Percentiles rank a stretch among this genome's conserved stretches.
phyloP scores from a whole-genome alignment of 2,888 invertebrate species.

The Agrypnus murinus region DNA sequence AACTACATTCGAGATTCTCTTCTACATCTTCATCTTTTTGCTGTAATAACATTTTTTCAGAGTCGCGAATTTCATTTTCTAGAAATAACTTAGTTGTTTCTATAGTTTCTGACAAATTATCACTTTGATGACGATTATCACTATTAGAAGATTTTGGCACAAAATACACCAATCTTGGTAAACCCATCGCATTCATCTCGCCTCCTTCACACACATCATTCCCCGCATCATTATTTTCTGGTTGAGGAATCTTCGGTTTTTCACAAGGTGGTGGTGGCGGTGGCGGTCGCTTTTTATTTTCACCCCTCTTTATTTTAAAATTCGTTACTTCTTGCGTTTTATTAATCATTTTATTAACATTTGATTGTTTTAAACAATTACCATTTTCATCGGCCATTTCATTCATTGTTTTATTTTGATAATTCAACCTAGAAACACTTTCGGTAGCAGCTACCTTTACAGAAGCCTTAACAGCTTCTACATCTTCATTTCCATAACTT shows the following conservation, averaged over 20 bases:
- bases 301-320: background rate
- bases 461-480: slow-evolving; percentile 49
- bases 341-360: background rate
- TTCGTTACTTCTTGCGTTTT: background rate
- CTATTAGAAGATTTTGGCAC: slow-evolving; percentile 75
- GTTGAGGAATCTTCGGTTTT: slow-evolving; percentile 5
- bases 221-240: slow-evolving; percentile 34
- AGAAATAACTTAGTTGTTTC: slow-evolving; percentile 65
- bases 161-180: slow-evolving; percentile 83
- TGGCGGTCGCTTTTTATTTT: slow-evolving; percentile 42
- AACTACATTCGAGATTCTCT: slow-evolving; percentile 27
- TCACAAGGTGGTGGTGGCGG: slow-evolving; percentile 61
- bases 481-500: slow-evolving; percentile 69
- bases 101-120: slow-evolving; percentile 70
- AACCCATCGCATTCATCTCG: slow-evolving; percentile 59
- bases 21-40: background rate
- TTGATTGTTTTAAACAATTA: slow-evolving; percentile 40
- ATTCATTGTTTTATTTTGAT: background rate
- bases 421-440: background rate
- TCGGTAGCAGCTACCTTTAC: slow-evolving; percentile 11
- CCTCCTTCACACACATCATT: slow-evolving; percentile 50
- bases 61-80: slow-evolving; percentile 65
- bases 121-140: background rate
- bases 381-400: slow-evolving; percentile 47
- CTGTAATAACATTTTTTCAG: slow-evolving; percentile 24